Conservation (phyloP, 1,140 invertebrate species). For the Augochlora pura region DNA sequence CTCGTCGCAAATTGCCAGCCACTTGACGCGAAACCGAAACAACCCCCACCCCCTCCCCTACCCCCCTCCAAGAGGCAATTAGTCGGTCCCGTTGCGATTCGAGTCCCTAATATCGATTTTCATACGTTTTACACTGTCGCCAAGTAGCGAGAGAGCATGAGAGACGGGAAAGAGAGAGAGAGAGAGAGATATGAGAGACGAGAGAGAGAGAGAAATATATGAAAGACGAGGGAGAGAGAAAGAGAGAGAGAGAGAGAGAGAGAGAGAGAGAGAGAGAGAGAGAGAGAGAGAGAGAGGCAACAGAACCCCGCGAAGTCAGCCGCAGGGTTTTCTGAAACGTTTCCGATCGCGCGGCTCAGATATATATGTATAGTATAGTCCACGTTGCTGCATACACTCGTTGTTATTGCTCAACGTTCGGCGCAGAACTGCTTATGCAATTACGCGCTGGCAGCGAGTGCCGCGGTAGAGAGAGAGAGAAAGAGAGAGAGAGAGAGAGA, state of each 20-base stretch:
- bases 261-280: no score
- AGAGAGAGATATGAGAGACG: no score
- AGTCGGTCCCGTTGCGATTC: conserved; percentile 22
- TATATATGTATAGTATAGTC: no score
- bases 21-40: conserved; percentile 19
- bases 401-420: conserved; percentile 33
- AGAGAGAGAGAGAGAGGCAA: no score
- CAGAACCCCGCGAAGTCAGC: neutral
- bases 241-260: no score
- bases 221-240: neutral
- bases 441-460: conserved; percentile 22
- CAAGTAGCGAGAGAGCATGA: no score
- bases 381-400: conserved; percentile 1
- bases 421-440: conserved; percentile 38
- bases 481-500: conserved; percentile 1
- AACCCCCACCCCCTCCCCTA: no score
- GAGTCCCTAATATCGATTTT: conserved; percentile 22
- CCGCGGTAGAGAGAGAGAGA: conserved; percentile 1
- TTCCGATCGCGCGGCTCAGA: conserved; percentile 6
- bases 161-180: no score
- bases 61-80: conserved; percentile 43
- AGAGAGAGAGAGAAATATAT: neutral
- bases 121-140: neutral
- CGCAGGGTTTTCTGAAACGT: conserved; percentile 17
- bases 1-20: neutral